Percentiles rank a stretch among this genome's conserved stretches.
Conservation (phyloP, 2,113 vertebrate genomes). For the Gymnocephalus cernua region DNA sequence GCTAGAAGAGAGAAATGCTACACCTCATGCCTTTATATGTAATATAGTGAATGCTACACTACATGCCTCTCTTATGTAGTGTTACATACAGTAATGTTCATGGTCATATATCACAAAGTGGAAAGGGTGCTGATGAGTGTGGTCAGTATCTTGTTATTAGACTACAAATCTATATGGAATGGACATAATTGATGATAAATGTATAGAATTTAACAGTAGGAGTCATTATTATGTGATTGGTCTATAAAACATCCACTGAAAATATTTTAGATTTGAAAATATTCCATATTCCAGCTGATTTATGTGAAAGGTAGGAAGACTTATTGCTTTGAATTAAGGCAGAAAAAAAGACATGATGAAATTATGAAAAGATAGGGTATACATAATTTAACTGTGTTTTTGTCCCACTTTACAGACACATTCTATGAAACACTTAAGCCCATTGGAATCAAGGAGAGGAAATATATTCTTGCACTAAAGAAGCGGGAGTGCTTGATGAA, state of each 20-base stretch:
- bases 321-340: background rate
- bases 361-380: background rate
- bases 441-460: conserved; percentile 88
- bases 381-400: background rate
- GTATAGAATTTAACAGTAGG: background rate
- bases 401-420: conserved; percentile 40
- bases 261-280: background rate
- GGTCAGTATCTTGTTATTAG: too few species aligned
- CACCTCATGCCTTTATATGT: background rate
- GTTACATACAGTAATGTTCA: conserved; percentile 7
- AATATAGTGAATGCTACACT: background rate
- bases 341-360: background rate
- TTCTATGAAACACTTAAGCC: conserved; percentile 90
- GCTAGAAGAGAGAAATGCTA: background rate
- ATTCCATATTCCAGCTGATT: too few species aligned
- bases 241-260: background rate
- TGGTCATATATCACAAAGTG: background rate
- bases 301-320: background rate
- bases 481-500: conserved; percentile 89
- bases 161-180: background rate
- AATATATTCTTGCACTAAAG: conserved; percentile 91
- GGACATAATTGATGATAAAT: background rate
- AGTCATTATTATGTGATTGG: background rate
- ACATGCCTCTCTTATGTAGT: background rate
- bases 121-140: background rate